phyloP scores from a whole-genome alignment of 2,888 invertebrate species.

The Philhelius pedissequus region DNA sequence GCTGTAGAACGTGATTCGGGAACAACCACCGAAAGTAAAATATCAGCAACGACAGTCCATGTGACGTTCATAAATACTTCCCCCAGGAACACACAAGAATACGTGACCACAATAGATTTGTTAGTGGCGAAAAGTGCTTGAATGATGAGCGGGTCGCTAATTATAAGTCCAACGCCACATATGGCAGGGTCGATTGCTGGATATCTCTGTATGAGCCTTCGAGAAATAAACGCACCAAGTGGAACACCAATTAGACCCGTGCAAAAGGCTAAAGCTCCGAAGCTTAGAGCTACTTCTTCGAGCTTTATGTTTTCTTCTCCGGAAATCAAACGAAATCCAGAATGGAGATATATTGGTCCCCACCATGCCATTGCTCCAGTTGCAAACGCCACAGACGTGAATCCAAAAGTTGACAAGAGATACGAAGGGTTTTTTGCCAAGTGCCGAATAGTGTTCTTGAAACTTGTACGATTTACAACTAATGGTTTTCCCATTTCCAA shows the following conservation, averaged over 20 bases:
- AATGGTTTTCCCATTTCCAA: neutral
- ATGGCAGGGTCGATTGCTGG: conserved; percentile 42
- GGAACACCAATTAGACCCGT: conserved; percentile 46
- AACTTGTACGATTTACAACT: neutral
- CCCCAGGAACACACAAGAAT: neutral
- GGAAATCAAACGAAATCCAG: conserved; percentile 29
- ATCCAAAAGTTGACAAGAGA: conserved; percentile 39
- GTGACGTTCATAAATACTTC: conserved; percentile 27
- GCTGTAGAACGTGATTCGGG: conserved; percentile 40
- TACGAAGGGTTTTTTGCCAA: conserved; percentile 24
- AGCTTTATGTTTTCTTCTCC: neutral
- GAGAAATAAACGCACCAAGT: conserved; percentile 20
- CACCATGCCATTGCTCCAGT: conserved; percentile 49
- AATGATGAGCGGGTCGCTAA: conserved; percentile 15
- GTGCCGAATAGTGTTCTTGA: neutral
- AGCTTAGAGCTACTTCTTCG: neutral
- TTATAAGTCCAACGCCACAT: conserved; percentile 10
- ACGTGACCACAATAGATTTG: conserved; percentile 7
- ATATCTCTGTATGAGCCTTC: neutral
- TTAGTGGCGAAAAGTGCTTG: neutral
- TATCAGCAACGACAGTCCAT: conserved; percentile 41
- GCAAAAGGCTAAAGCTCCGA: conserved; percentile 9
- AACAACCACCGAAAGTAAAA: conserved; percentile 36
- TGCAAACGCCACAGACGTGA: conserved; percentile 37
- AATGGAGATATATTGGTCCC: conserved; percentile 36